Conservation (phyloP, 1,140 invertebrate genomes). For the Cyclina sinensis region DNA sequence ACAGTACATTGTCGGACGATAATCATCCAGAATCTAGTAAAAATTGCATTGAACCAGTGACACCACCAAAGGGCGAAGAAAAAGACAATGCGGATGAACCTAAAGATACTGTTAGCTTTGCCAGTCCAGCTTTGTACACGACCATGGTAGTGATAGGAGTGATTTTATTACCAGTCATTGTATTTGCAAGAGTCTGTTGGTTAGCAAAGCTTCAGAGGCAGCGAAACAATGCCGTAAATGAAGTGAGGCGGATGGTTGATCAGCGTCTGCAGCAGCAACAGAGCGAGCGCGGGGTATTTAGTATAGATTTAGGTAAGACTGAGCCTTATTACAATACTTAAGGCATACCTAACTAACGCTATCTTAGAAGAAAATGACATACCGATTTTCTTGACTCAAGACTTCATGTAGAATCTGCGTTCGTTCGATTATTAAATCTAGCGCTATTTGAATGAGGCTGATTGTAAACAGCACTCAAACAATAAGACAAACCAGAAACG, state of each 20-base stretch:
- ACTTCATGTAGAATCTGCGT: too few species aligned
- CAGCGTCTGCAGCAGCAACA: neutral
- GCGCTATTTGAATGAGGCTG: too few species aligned
- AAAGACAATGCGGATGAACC: neutral
- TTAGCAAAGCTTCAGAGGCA: conserved; percentile 10
- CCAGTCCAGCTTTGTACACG: neutral
- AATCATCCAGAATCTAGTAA: neutral
- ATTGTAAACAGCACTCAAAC: too few species aligned
- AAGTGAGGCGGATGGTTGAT: neutral
- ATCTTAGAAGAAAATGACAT: too few species aligned
- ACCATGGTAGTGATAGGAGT: neutral
- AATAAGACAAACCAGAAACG: too few species aligned
- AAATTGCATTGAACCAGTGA: neutral
- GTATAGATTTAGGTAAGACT: neutral
- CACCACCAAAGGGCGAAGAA: too few species aligned
- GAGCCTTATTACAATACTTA: too few species aligned
- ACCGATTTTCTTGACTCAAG: too few species aligned
- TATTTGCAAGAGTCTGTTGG: conserved; percentile 11
- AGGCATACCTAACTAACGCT: too few species aligned
- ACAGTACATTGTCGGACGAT: neutral
- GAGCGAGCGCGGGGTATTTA: neutral
- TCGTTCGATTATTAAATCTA: too few species aligned
- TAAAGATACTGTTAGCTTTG: neutral
- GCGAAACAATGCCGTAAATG: neutral
- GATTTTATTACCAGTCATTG: neutral